phyloP scores from a whole-genome alignment of 2,888 invertebrate genomes.

The Dasypogon diadema region DNA sequence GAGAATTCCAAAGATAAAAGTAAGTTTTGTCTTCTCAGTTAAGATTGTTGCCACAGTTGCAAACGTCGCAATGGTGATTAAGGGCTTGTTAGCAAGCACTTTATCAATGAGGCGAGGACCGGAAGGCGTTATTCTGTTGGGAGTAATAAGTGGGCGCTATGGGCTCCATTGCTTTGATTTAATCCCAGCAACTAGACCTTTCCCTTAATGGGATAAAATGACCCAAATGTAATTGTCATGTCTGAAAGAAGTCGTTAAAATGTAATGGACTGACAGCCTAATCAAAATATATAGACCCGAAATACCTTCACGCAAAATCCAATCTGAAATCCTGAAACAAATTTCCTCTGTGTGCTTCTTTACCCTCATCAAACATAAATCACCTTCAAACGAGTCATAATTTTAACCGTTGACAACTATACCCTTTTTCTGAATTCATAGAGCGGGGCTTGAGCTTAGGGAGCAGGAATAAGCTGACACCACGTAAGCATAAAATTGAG shows the following conservation, averaged over 20 bases:
- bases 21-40: too few relatives aligned
- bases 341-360: conserved; percentile 8
- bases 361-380: conserved; percentile 48
- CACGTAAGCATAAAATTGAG: conserved; percentile 39
- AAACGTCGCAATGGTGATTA: too few relatives aligned
- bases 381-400: conserved; percentile 53
- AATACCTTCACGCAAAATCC: conserved; percentile 27
- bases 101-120: too few relatives aligned
- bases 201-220: conserved; percentile 7
- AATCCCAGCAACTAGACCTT: background rate
- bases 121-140: background rate
- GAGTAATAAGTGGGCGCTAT: background rate
- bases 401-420: conserved; percentile 52
- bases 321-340: conserved; percentile 13
- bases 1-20: too few relatives aligned
- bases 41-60: too few relatives aligned
- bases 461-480: conserved; percentile 36
- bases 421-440: conserved; percentile 46
- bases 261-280: conserved; percentile 27
- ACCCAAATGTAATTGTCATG: conserved; percentile 29
- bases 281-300: conserved; percentile 32
- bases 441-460: conserved; percentile 3
- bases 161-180: background rate
- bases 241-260: conserved; percentile 27
- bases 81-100: too few relatives aligned